Percentiles rank a stretch among this genome's conserved stretches.
These are phyloP conservation scores for Tilapia sparmanii DNA, from an alignment of 2,113 vertebrate species.

Conservation along the genomic window DNA sequence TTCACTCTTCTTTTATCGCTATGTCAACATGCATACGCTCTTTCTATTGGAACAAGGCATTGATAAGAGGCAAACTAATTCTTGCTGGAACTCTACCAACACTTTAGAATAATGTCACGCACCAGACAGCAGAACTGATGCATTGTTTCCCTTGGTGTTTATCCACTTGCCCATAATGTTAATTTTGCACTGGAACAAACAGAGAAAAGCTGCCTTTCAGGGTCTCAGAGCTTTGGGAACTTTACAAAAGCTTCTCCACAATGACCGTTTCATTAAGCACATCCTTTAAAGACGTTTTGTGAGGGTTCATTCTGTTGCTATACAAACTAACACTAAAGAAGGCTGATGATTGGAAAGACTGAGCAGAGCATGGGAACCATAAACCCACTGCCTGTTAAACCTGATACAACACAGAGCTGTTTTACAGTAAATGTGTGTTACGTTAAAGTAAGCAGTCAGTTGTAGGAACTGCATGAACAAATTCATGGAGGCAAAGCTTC, in stretches of 20 bases:
- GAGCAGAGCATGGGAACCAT: not conserved
- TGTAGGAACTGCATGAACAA: not conserved
- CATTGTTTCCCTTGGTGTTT: not conserved
- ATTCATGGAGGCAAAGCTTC: not conserved
- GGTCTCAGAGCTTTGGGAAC: not conserved
- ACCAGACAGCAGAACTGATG: constrained; percentile 9
- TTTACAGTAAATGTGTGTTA: not conserved
- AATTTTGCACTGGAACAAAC: not conserved
- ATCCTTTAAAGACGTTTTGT: not conserved
- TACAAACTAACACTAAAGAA: not conserved
- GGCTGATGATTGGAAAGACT: not conserved
- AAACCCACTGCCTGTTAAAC: not conserved
- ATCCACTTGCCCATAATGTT: constrained; percentile 1
- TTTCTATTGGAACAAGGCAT: constrained; percentile 1
- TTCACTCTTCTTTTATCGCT: not conserved
- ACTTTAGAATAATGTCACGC: constrained; percentile 11
- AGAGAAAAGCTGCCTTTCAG: not conserved
- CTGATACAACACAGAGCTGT: not conserved
- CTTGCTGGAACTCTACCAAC: not conserved
- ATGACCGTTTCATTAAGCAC: not conserved
- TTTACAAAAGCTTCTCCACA: not conserved
- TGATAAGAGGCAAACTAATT: constrained; percentile 21
- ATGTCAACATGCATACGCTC: not conserved
- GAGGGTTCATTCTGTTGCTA: not conserved
- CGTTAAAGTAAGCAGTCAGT: not conserved